These are phyloP conservation scores for Ips typographus DNA, from an alignment of 1,140 invertebrate genomes.

Conservation along the genomic window DNA sequence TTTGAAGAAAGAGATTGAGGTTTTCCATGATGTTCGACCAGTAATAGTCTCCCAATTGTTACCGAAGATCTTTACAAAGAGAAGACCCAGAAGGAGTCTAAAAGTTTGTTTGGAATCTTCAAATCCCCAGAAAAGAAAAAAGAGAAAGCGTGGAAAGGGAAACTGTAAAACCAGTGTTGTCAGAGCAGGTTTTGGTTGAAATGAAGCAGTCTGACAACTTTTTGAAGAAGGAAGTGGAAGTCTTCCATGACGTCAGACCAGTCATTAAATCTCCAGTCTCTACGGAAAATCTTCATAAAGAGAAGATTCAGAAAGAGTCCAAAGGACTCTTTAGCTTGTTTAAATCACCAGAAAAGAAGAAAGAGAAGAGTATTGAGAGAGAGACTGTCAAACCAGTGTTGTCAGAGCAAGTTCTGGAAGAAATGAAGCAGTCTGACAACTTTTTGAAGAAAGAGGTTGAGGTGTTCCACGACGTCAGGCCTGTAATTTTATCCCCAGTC, in stretches of 20 bases:
- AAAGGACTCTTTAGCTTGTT: constrained; percentile 27
- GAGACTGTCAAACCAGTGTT: no score
- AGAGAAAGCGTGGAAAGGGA: constrained; percentile 22
- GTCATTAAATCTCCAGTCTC: constrained; percentile 14
- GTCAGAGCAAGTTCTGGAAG: no score
- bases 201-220: constrained; percentile 27
- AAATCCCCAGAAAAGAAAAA: constrained; percentile 18
- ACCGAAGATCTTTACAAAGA: no score
- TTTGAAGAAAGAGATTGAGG: constrained; percentile 27
- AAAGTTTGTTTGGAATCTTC: constrained; percentile 29
- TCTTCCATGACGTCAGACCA: constrained; percentile 40
- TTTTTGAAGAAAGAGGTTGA: no score
- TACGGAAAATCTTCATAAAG: constrained; percentile 1
- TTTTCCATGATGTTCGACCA: constrained; percentile 33
- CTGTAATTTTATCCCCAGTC: no score
- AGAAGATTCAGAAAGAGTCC: constrained; percentile 18
- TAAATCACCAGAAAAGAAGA: constrained; percentile 24
- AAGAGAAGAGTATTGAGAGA: no score
- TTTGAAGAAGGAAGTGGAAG: constrained; percentile 35
- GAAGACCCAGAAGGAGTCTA: no score
- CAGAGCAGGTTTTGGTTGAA: constrained; percentile 9
- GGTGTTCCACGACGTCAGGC: no score
- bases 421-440: no score
- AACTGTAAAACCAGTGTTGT: constrained; percentile 9
- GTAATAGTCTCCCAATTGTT: no score